Base-by-base conservation (phyloP, 2,113 vertebrate species). In the Pitta sordida region DNA sequence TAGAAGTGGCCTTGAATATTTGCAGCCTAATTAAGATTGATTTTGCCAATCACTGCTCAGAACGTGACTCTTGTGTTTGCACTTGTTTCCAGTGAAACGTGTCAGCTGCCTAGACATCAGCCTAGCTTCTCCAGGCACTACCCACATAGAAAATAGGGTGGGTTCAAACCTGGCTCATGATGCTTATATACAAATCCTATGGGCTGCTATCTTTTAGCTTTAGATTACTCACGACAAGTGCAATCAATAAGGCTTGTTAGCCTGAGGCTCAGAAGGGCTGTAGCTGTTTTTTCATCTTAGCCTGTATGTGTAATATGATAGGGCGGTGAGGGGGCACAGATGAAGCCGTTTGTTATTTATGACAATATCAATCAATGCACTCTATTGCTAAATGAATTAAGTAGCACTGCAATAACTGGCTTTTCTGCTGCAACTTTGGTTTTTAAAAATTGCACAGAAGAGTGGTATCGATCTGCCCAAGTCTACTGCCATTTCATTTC, bases 171-270 rank as follows among this genome's bases (percentile, higher is more conserved):
- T 36, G 55, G 49, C 52, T 62, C 71, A 3, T 1, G 3, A 79
- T 10, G 17, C 59, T 53, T 85, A 89, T 49, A 43, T 53, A 90
- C 39, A 89, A 86, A 67, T 80, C 83, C 69, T 85, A n/a, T 20
- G 48, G 60, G 76, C 81, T 91, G 69, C 58, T 94, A 46, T 93
- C 75, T 88, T 91, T 93, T 90, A 81, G 49, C 79, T 92, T 71
- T 46, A 95, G 60, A 95, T 97, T 94, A 81, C 71, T 94, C 52
- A 63, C 17, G 73, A 94, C 87, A 97, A 93, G 27, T 43, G 5
- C 52, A 95, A 95, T 96, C 91, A 95, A 95, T 96, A 95, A 83
- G 53, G 32, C 58, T 96, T 92, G 59, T 79, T 96, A 95, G 91
- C 86, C 69, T 36, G 88, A 88, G 83, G 79, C 86, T 95, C 83